Conservation (phyloP, 2,797 vertebrate species). For the Squalus acanthias region DNA sequence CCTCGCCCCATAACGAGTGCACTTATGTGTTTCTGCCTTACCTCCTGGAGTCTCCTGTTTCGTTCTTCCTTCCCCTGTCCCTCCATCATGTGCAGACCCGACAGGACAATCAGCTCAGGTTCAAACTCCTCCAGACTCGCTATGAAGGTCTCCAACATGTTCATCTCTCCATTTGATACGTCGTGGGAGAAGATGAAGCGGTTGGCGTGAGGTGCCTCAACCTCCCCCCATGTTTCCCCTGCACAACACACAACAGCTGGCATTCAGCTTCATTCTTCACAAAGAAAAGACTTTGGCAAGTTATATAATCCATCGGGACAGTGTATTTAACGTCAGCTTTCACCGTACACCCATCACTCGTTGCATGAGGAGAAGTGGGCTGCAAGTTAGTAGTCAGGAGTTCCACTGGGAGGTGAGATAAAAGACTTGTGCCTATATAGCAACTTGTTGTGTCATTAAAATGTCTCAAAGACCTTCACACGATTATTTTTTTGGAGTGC, state of each 20-base stretch:
- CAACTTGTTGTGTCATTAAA: neutral
- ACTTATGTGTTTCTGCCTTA: slow-evolving; percentile 44
- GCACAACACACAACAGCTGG: neutral
- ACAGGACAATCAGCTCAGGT: slow-evolving; percentile 87
- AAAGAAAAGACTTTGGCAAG: neutral
- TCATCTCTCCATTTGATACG: slow-evolving; percentile 85
- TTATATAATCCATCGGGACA: neutral
- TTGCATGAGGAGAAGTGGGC: too few relatives aligned
- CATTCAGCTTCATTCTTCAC: neutral
- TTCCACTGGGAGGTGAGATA: neutral
- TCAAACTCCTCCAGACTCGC: slow-evolving; percentile 88
- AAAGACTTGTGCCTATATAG: neutral
- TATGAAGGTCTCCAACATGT: slow-evolving; percentile 82
- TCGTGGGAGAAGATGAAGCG: slow-evolving; percentile 98
- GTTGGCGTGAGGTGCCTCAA: slow-evolving; percentile 81
- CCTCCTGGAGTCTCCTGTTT: slow-evolving; percentile 78
- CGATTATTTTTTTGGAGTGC: neutral
- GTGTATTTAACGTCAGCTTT: neutral
- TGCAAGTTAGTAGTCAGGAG: neutral
- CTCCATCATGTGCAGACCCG: slow-evolving; percentile 98
- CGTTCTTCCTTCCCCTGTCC: slow-evolving; percentile 77
- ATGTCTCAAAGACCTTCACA: neutral
- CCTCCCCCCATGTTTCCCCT: slow-evolving; percentile 84
- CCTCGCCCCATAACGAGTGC: neutral
- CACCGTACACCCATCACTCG: neutral